Base-by-base conservation (phyloP, 2,113 vertebrate genomes). In the Camelus bactrianus region DNA sequence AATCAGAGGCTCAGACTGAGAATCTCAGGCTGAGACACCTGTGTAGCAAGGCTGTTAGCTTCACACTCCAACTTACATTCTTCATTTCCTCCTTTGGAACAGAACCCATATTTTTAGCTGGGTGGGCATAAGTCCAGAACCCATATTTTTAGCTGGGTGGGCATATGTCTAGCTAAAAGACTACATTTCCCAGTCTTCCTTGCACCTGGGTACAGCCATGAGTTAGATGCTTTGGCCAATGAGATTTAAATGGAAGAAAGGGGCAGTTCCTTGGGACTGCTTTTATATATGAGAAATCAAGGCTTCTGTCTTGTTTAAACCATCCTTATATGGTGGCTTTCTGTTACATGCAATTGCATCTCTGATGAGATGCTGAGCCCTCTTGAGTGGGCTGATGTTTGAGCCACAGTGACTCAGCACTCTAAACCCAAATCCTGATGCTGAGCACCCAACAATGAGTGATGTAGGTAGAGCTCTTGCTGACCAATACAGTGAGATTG, bases 201-300 rank as follows among this genome's bases (percentile, higher is more conserved):
- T 73, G 46, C 67, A 92, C 65, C 91, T 76, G 46, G 42, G 8
- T 76, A 84, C 22, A 38, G 20, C 13, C 46, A 76, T 54, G 22
- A n/a, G 58, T 64, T 92, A 65, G 42, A 92, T 24, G 60, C n/a
- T 76, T 85, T 65, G 58, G 58, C 48, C 46, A 84, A 65, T 26
- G 35, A 75, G 26, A 76, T 54, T 75, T 75, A 75, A 75, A 46
- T 65, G 58, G 46, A 93, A 93, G 19, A 64, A 65, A 72, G 28
- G 16, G 20, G 19, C 3, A 65, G 28, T 75, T 89, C 22, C 67
- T 83, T 83, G 35, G 35, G 30, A 75, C 22, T 82, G 42, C 19
- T 89, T 94, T 65, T 65, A 82, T 48, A n/a, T 46, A 67, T 73
- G 12, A 91, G n/a, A 94, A 90, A 84, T 84, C 62, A 84, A 79